These are phyloP conservation scores for Pagrus major DNA, from an alignment of 2,113 vertebrate species.

Conservation along the genomic window DNA sequence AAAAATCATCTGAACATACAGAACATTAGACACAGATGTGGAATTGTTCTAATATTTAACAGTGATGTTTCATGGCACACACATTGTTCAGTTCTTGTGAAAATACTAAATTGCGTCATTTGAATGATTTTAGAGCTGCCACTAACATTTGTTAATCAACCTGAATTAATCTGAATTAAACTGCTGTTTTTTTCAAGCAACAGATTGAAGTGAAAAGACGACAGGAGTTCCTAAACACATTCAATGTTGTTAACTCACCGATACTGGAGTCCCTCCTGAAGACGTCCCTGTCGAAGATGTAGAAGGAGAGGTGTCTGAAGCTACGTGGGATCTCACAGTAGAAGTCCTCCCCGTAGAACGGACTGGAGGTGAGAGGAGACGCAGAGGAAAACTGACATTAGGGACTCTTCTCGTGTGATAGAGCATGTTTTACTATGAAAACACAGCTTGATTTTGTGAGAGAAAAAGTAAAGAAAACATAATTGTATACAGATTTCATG, in stretches of 20 bases:
- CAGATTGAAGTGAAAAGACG: too few species aligned
- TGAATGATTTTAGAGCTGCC: neutral
- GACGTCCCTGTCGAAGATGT: conserved; percentile 98
- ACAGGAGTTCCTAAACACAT: too few species aligned
- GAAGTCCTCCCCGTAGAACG: conserved; percentile 98
- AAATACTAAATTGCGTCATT: neutral
- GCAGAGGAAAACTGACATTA: neutral
- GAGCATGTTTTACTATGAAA: neutral
- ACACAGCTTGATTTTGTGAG: neutral
- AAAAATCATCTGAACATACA: too few species aligned
- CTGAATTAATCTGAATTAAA: too few species aligned
- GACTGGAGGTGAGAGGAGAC: conserved; percentile 83
- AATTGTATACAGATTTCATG: neutral
- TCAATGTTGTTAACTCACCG: conserved; percentile 84
- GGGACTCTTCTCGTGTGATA: neutral
- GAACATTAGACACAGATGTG: too few species aligned
- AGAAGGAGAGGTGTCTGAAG: conserved; percentile 97
- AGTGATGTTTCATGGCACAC: too few species aligned
- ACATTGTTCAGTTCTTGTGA: neutral
- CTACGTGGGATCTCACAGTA: conserved; percentile 99
- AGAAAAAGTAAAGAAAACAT: neutral
- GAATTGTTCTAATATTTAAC: neutral
- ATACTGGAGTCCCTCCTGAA: conserved; percentile 99
- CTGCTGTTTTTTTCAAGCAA: too few species aligned
- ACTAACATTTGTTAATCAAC: neutral